Percentiles rank a stretch among this genome's conserved stretches.
phyloP scores from a whole-genome alignment of 2,113 vertebrate genomes.

The Platysternon megacephalum region DNA sequence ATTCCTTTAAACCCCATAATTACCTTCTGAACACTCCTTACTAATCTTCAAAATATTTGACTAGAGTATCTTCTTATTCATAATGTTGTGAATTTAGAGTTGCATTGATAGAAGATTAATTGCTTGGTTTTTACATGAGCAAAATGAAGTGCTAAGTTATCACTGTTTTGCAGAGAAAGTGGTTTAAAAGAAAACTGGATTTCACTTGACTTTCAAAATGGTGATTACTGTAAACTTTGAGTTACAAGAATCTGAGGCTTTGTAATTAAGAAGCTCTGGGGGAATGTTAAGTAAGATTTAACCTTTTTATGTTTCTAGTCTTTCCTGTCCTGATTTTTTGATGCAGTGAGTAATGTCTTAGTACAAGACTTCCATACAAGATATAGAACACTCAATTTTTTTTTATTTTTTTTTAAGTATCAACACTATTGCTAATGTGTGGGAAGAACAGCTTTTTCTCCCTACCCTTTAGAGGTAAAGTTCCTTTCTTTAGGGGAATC shows the following conservation, averaged over 20 bases:
- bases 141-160: constrained; percentile 20
- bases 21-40: constrained; percentile 4
- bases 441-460: constrained; percentile 33
- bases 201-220: constrained; percentile 56
- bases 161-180: neutral
- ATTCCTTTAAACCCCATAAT: constrained; percentile 35
- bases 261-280: constrained; percentile 52
- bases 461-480: constrained; percentile 53
- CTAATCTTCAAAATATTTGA: neutral
- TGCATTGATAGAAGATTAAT: constrained; percentile 5
- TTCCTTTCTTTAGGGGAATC: constrained; percentile 72
- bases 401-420: no score
- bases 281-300: constrained; percentile 28
- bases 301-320: constrained; percentile 30
- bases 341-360: constrained; percentile 33
- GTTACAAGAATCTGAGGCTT: constrained; percentile 33
- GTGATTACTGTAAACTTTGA: constrained; percentile 51
- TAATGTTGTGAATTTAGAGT: neutral
- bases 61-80: neutral
- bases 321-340: constrained; percentile 30
- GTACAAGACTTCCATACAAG: constrained; percentile 8
- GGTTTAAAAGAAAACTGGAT: constrained; percentile 42
- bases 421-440: constrained; percentile 39
- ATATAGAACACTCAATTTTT: constrained; percentile 10
- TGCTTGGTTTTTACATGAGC: neutral